Percentiles rank a stretch among this genome's conserved stretches.
phyloP scores from a whole-genome alignment of 2,888 invertebrate genomes.

The Cloeon dipterum region DNA sequence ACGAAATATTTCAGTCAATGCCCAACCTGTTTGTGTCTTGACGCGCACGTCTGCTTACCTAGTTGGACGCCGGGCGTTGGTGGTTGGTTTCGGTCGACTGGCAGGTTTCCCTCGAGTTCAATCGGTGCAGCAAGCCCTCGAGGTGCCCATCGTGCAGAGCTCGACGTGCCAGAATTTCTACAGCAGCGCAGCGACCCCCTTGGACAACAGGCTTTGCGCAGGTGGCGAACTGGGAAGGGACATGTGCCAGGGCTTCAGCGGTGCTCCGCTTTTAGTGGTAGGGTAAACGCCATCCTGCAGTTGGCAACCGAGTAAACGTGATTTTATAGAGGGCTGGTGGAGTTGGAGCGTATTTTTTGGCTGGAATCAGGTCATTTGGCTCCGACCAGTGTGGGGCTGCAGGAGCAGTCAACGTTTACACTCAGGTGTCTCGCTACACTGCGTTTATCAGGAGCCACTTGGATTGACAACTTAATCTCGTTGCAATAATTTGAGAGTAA shows the following conservation, averaged over 20 bases:
- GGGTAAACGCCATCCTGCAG: not conserved
- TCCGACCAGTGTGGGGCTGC: slow-evolving; percentile 51
- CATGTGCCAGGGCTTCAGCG: slow-evolving; percentile 59
- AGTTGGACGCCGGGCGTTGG: slow-evolving; percentile 27
- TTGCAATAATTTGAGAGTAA: not conserved
- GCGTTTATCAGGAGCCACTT: slow-evolving; percentile 35
- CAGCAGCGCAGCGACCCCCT: slow-evolving; percentile 18
- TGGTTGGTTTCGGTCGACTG: slow-evolving; percentile 52
- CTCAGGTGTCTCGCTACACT: slow-evolving; percentile 46
- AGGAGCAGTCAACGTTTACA: slow-evolving; percentile 54
- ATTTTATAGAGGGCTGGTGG: not conserved
- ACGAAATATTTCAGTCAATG: slow-evolving; percentile 42
- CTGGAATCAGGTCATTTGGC: slow-evolving; percentile 59
- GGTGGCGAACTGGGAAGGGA: slow-evolving; percentile 50
- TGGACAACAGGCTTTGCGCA: slow-evolving; percentile 42
- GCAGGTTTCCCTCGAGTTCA: slow-evolving; percentile 24
- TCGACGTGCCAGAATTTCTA: slow-evolving; percentile 43
- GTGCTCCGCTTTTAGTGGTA: slow-evolving; percentile 40
- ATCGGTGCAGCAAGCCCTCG: slow-evolving; percentile 29
- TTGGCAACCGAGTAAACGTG: too few relatives aligned
- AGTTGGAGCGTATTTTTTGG: slow-evolving; percentile 19
- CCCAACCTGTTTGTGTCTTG: slow-evolving; percentile 47
- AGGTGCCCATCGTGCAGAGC: slow-evolving; percentile 39
- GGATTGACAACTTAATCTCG: not conserved
- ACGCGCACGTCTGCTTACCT: slow-evolving; percentile 18